These are phyloP conservation scores for Pangasius larnaudii DNA, from an alignment of 2,797 vertebrate genomes.

Conservation along the genomic window DNA sequence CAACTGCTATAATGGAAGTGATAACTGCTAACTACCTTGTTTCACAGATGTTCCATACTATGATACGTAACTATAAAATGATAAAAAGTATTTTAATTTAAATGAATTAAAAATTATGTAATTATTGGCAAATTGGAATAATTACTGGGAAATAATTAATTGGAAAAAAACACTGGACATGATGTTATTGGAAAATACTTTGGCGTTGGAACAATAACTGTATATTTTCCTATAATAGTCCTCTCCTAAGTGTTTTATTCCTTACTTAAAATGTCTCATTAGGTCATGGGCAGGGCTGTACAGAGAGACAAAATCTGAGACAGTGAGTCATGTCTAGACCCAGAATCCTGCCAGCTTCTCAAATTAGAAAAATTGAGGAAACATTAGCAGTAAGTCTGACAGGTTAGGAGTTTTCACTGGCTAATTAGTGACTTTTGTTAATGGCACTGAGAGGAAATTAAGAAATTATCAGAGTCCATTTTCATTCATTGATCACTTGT, in stretches of 20 bases:
- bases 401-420: neutral
- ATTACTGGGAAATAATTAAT: no score
- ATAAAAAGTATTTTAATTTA: no score
- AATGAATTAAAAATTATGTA: no score
- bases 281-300: neutral
- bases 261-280: neutral
- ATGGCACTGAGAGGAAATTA: neutral
- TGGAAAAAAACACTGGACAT: neutral
- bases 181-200: neutral
- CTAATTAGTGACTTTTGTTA: neutral
- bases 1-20: no score
- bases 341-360: neutral
- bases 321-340: neutral
- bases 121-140: no score
- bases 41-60: no score
- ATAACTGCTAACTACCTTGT: neutral
- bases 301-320: neutral
- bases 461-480: neutral
- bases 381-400: neutral
- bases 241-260: neutral
- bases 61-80: no score
- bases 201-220: no score
- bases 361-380: neutral
- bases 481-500: neutral
- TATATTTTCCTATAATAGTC: neutral